Evolutionary conservation across 2,888 invertebrate species (phyloP).

Genomic region (Limenitis camilla): DNA sequence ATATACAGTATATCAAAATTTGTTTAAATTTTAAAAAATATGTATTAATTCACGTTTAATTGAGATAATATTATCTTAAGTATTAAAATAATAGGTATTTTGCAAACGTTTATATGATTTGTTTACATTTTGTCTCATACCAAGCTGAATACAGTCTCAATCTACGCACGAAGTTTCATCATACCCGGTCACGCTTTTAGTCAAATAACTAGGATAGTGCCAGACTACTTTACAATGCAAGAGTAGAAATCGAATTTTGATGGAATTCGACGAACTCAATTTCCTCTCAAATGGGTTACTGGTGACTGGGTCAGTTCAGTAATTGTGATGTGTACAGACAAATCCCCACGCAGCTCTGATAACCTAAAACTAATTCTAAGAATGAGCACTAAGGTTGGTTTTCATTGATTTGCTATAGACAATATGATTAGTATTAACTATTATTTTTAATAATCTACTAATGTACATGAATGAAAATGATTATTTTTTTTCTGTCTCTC

Average conservation of each 20-base stretch:
- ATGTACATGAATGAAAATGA: too few relatives aligned
- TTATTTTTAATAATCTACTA: background rate
- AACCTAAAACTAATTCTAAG: conserved; percentile 20
- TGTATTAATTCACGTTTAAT: too few relatives aligned
- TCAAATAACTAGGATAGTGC: background rate
- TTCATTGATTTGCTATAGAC: conserved; percentile 3
- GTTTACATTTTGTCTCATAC: too few relatives aligned
- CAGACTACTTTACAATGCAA: conserved; percentile 62
- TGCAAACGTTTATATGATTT: too few relatives aligned
- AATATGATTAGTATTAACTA: background rate
- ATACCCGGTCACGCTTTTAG: background rate
- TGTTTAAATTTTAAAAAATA: too few relatives aligned
- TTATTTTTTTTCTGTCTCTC: too few relatives aligned
- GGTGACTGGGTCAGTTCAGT: conserved; percentile 55
- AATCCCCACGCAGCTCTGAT: conserved; percentile 37
- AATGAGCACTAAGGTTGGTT: conserved; percentile 4
- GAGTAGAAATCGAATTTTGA: conserved; percentile 57
- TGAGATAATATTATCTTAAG: too few relatives aligned
- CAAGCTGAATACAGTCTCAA: too few relatives aligned
- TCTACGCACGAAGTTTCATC: background rate
- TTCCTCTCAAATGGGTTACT: conserved; percentile 61
- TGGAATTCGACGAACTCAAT: conserved; percentile 72
- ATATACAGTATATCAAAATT: too few relatives aligned
- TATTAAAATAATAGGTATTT: too few relatives aligned
- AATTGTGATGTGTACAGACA: conserved; percentile 54